These are phyloP conservation scores for Nomada goodeniana DNA, from an alignment of 2,888 invertebrate species.

Conservation along the genomic window DNA sequence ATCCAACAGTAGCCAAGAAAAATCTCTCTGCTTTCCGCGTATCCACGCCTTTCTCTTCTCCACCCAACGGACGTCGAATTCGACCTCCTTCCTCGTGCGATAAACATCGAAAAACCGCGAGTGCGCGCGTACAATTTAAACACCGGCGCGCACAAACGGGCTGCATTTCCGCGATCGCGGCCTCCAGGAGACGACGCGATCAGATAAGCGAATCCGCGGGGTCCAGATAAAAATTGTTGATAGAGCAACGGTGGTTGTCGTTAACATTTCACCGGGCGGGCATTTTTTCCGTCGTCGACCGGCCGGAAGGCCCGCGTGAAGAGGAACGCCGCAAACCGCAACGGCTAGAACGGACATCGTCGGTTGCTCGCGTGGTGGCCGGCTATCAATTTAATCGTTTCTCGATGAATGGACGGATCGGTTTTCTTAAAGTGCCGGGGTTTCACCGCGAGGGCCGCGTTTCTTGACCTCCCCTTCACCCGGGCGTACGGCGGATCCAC, in stretches of 20 bases:
- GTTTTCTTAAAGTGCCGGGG: constrained; percentile 79
- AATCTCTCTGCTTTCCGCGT: too few relatives aligned
- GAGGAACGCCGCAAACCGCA: not conserved
- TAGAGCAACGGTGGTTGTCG: constrained; percentile 7
- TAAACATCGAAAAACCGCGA: too few relatives aligned
- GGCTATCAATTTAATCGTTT: constrained; percentile 73
- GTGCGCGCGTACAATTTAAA: too few relatives aligned
- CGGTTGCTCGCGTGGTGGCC: constrained; percentile 66
- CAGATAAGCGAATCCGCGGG: not conserved
- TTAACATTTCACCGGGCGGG: constrained; percentile 18
- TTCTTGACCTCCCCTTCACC: constrained; percentile 32
- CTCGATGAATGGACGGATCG: constrained; percentile 75
- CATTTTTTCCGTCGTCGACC: not conserved
- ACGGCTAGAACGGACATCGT: constrained; percentile 5
- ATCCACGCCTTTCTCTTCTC: too few relatives aligned
- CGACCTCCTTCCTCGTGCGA: too few relatives aligned
- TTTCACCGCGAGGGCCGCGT: constrained; percentile 46
- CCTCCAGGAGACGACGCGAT: not conserved
- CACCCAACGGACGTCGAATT: too few relatives aligned
- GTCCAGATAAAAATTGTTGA: not conserved
- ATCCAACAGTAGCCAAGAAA: too few relatives aligned
- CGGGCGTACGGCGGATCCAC: constrained; percentile 12
- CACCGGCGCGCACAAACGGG: too few relatives aligned
- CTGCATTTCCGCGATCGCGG: too few relatives aligned
- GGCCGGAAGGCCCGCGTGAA: too few relatives aligned